Conservation (phyloP, 2,113 vertebrate species). For the Macquaria australasica region DNA sequence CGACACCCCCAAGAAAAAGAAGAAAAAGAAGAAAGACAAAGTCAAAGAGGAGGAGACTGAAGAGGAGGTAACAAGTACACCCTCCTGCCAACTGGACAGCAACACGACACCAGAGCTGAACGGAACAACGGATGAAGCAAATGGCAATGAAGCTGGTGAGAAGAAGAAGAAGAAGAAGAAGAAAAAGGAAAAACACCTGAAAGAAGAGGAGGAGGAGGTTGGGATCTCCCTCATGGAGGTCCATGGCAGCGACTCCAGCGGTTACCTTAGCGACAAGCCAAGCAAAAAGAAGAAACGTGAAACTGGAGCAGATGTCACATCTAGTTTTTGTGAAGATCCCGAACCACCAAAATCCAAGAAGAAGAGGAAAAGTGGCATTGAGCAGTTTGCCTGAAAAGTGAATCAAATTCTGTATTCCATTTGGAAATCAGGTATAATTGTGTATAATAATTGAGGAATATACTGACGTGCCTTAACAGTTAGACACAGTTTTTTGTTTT, state of each 20-base stretch:
- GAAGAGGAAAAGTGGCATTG: slow-evolving; percentile 78
- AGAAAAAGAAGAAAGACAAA: slow-evolving; percentile 79
- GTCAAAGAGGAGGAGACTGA: slow-evolving; percentile 59
- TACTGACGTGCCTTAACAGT: slow-evolving; percentile 24
- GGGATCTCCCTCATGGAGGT: slow-evolving; percentile 67
- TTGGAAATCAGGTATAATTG: background rate
- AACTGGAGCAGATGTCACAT: slow-evolving; percentile 42
- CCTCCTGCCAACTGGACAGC: slow-evolving; percentile 8
- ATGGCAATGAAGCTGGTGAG: slow-evolving; percentile 42
- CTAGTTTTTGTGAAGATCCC: slow-evolving; percentile 32
- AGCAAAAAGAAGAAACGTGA: slow-evolving; percentile 88
- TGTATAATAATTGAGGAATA: background rate
- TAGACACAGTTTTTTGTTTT: background rate
- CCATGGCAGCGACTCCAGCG: slow-evolving; percentile 87
- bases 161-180: slow-evolving; percentile 78
- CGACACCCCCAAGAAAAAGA: slow-evolving; percentile 80
- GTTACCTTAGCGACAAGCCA: slow-evolving; percentile 87
- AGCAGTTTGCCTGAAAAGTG: slow-evolving; percentile 39
- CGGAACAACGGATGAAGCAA: slow-evolving; percentile 48
- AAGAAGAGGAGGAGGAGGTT: slow-evolving; percentile 59
- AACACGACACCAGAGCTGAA: slow-evolving; percentile 20
- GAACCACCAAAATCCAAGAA: slow-evolving; percentile 84
- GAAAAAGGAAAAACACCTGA: slow-evolving; percentile 79
- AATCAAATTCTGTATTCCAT: background rate
- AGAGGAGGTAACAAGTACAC: background rate